Evolutionary conservation across 2,888 invertebrate species (phyloP).

Genomic region (Hydraecia micacea): DNA sequence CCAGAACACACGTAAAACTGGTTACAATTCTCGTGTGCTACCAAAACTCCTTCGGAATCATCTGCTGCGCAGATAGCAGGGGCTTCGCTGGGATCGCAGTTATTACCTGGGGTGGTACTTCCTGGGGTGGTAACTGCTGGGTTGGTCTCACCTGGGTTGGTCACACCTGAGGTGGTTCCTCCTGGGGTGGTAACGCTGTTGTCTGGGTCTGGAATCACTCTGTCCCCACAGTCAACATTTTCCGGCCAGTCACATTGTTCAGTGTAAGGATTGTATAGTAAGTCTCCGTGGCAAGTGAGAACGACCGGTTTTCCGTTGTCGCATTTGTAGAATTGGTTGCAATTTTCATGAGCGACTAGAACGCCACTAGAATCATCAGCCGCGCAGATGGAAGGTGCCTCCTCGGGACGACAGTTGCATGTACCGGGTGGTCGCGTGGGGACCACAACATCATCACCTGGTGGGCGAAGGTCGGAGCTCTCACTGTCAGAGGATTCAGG

Average conservation of each 20-base stretch:
- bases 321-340: not conserved
- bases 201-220: constrained; percentile 54
- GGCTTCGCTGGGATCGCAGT: constrained; percentile 64
- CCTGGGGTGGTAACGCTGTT: not conserved
- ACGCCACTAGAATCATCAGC: constrained; percentile 49
- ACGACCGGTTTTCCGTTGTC: constrained; percentile 62
- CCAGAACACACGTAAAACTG: constrained; percentile 71
- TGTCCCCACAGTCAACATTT: constrained; percentile 72
- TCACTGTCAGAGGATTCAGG: constrained; percentile 9
- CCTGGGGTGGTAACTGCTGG: not conserved
- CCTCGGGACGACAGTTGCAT: constrained; percentile 64
- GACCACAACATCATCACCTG: not conserved
- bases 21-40: constrained; percentile 75
- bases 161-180: not conserved
- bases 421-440: constrained; percentile 30
- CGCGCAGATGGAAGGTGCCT: constrained; percentile 69
- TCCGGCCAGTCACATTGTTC: constrained; percentile 72
- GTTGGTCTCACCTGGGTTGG: not conserved
- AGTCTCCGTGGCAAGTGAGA: constrained; percentile 46
- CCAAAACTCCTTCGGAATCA: constrained; percentile 65
- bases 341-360: not conserved
- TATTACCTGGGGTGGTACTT: not conserved
- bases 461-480: constrained; percentile 3
- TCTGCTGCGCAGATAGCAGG: constrained; percentile 67
- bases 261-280: constrained; percentile 65